Base-by-base conservation (phyloP, 1,140 invertebrate species). In the Temnothorax curvispinosus region DNA sequence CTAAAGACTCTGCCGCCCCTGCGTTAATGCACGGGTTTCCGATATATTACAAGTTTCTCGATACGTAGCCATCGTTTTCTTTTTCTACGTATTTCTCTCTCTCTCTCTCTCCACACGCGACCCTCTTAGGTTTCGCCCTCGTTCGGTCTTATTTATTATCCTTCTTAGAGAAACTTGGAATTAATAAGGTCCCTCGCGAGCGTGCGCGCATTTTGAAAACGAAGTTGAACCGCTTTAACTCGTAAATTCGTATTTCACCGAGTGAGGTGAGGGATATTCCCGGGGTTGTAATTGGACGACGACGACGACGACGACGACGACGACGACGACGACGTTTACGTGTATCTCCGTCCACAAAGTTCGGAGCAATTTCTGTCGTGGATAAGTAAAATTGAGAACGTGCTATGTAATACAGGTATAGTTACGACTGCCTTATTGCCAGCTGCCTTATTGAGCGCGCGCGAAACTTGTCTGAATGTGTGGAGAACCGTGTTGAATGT, bases 351-450 rank as follows among this genome's bases (percentile, higher is more conserved):
- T 80, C n/a, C 18, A 44, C 11, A 27, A 80, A 80, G 62, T 80
- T 80, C 35, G 47, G 44, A 32, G 64, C 47, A 71, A 71, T 81
- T 69, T 69, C 77, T 81, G 64, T 81, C 77, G 64, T 69, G 41
- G 77, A 81, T 81, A 81, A 81, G 77, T 81, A 81, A 81, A 81
- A 81, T 81, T 69, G 77, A 54, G 64, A 81, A 71, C 77, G 77
- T 54, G 35, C 47, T 71, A 80, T 56, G 47, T 81, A 81, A 81
- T 44, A 54, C 21, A 69, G 62, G 35, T 80, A 52, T 71, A 71
- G 77, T 69, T 69, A 69, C 47, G 47, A 11, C 47, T 54, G 35
- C 47, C 64, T 69, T 69, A 81, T 81, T 81, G 35, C 77, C 35
- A 32, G 13, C 44, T 11, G n/a, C 65, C 65, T 69, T 67, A 80